Evolutionary conservation across 2,888 invertebrate genomes (phyloP).

Genomic region (Ametastegia equiseti): DNA sequence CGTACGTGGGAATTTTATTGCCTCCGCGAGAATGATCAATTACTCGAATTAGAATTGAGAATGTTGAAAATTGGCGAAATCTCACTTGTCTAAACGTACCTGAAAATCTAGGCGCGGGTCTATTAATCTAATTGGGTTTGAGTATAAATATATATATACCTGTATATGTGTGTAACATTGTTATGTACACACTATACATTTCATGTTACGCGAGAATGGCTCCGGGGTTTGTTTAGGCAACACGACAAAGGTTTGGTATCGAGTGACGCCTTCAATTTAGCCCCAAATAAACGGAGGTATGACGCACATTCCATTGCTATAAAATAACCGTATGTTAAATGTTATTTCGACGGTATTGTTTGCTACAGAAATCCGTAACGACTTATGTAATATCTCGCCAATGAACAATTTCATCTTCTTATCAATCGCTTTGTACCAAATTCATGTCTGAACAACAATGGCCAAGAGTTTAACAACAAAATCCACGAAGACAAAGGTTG

Average conservation of each 20-base stretch:
- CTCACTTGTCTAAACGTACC: neutral
- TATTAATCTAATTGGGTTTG: neutral
- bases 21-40: neutral
- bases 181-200: neutral
- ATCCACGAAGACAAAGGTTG: constrained; percentile 12
- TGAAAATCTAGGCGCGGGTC: neutral
- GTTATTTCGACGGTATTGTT: neutral
- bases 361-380: neutral
- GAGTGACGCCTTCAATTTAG: constrained; percentile 4
- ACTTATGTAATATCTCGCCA: neutral
- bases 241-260: constrained; percentile 11
- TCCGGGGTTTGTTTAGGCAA: neutral
- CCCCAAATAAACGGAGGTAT: neutral
- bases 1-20: too few relatives aligned
- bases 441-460: neutral
- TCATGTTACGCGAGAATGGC: constrained; percentile 10
- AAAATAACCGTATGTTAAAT: neutral
- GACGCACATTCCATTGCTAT: constrained; percentile 11
- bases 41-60: neutral
- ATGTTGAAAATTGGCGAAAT: neutral
- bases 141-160: too few relatives aligned
- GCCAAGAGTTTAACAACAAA: neutral
- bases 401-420: neutral
- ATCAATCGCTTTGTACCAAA: neutral
- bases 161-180: neutral